phyloP scores from a whole-genome alignment of 2,888 invertebrate genomes.

The Priocnemis perturbator region DNA sequence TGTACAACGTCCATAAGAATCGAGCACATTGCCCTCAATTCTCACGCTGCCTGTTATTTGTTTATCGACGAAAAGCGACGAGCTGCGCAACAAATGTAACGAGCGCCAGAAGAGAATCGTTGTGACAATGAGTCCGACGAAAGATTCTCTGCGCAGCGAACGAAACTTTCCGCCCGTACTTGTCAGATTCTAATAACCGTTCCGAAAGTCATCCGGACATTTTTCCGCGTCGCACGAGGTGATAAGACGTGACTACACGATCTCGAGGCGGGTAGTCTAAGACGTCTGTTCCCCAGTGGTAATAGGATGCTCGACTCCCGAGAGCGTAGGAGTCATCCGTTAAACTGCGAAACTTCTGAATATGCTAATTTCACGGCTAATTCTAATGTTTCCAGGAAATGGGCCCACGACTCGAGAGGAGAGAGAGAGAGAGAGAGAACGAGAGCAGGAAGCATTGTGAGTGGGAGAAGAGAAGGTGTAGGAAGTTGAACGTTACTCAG shows the following conservation, averaged over 20 bases:
- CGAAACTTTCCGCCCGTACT: too few species aligned
- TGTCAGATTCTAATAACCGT: too few species aligned
- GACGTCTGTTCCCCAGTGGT: slow-evolving; percentile 38
- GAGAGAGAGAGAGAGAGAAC: slow-evolving; percentile 1
- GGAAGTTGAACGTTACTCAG: slow-evolving; percentile 45
- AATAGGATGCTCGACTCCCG: slow-evolving; percentile 48
- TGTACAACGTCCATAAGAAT: too few species aligned
- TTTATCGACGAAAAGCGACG: too few species aligned
- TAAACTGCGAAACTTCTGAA: slow-evolving; percentile 63
- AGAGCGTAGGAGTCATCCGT: slow-evolving; percentile 53
- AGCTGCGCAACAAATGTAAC: too few species aligned
- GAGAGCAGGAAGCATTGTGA: slow-evolving; percentile 15
- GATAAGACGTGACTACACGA: slow-evolving; percentile 38
- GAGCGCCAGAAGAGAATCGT: too few species aligned
- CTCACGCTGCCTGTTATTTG: too few species aligned
- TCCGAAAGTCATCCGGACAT: too few species aligned
- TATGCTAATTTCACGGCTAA: slow-evolving; percentile 64
- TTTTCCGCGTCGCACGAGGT: too few species aligned
- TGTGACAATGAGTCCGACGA: too few species aligned
- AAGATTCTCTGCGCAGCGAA: too few species aligned
- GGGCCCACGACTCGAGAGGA: slow-evolving; percentile 38
- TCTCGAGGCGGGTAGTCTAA: slow-evolving; percentile 30
- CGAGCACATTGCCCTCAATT: too few species aligned
- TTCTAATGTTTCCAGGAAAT: slow-evolving; percentile 61
- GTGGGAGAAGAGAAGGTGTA: slow-evolving; percentile 2